Evolutionary conservation across 2,797 vertebrate species (phyloP).

Genomic region (Gallinago stenura): DNA sequence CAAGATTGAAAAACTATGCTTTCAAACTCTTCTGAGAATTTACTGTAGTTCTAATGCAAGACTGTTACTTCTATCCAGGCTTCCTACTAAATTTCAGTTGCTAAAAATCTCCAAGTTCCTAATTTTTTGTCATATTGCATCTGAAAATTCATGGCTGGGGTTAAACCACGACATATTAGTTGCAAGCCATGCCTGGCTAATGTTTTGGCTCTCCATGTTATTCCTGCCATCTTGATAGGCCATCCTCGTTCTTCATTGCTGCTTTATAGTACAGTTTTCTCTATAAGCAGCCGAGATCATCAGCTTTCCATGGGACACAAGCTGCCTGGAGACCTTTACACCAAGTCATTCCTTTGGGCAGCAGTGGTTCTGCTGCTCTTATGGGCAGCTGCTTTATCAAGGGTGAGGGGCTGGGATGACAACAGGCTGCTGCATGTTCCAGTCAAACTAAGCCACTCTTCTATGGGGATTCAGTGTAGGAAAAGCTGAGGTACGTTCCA

Average conservation of each 20-base stretch:
- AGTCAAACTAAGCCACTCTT: not conserved
- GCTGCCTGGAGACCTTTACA: not conserved
- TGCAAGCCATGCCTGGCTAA: not conserved
- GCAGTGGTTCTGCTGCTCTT: fast-evolving
- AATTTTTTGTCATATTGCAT: not conserved
- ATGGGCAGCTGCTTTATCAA: not conserved
- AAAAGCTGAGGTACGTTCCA: not conserved
- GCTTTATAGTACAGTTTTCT: not conserved
- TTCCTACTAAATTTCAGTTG: not conserved
- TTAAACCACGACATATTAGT: not conserved
- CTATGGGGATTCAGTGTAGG: not conserved
- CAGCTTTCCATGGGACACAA: not conserved
- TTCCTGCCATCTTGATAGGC: not conserved
- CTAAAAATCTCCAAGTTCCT: not conserved
- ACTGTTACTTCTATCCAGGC: not conserved
- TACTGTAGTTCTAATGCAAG: not conserved
- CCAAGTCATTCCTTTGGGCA: not conserved
- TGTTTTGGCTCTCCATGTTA: not conserved
- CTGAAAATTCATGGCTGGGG: not conserved
- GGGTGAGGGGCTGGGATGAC: not conserved
- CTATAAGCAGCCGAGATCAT: fast-evolving
- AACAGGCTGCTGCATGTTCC: not conserved
- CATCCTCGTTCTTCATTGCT: not conserved
- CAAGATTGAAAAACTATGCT: not conserved
- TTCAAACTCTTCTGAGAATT: not conserved